Evolutionary conservation across 2,797 vertebrate genomes (phyloP).

Genomic region (Taeniopygia guttata): DNA sequence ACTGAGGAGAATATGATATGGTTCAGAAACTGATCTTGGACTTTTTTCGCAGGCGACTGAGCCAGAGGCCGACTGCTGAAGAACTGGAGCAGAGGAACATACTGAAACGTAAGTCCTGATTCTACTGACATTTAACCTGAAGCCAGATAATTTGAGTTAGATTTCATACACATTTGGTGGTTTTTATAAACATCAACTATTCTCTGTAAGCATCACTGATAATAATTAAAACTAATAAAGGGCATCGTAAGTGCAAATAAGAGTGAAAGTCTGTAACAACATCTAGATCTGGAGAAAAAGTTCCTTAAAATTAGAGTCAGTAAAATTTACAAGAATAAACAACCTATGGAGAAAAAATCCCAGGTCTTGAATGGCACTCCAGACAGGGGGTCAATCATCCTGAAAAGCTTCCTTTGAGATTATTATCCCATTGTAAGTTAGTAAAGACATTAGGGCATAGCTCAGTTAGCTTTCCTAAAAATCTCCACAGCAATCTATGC

Average conservation of each 20-base stretch:
- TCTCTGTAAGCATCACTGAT: not conserved
- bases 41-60: constrained; percentile 90
- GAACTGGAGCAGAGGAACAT: constrained; percentile 98
- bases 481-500: not conserved
- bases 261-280: accelerated
- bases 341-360: accelerated
- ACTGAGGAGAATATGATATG: constrained; percentile 72
- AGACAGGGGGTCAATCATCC: not conserved
- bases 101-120: constrained; percentile 91
- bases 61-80: constrained; percentile 95
- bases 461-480: not conserved
- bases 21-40: constrained; percentile 80
- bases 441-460: not conserved
- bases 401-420: not conserved
- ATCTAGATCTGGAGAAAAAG: not conserved
- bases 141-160: not conserved
- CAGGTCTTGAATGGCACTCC: not conserved
- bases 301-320: not conserved
- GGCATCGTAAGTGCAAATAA: not conserved
- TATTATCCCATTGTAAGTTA: not conserved
- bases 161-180: not conserved
- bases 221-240: not conserved
- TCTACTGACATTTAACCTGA: not conserved
- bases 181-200: not conserved
- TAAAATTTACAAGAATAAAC: not conserved